Evolutionary conservation across 2,113 vertebrate species (phyloP).

Genomic region (Delphinus delphis): DNA sequence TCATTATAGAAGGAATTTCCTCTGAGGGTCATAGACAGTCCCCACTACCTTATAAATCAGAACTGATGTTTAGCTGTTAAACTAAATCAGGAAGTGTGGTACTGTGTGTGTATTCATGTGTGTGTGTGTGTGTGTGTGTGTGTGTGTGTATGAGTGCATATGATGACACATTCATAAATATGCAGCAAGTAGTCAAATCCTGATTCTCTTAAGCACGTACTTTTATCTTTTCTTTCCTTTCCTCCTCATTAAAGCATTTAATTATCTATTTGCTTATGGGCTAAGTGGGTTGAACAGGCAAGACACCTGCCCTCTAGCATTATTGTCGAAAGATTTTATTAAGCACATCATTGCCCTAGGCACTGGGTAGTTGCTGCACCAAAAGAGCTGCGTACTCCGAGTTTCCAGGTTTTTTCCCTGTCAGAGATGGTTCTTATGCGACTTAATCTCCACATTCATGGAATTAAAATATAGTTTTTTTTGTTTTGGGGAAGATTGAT

Average conservation of each 20-base stretch:
- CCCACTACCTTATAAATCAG: neutral
- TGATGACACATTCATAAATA: neutral
- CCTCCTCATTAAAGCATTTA: neutral
- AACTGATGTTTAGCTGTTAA: neutral
- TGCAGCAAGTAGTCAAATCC: neutral
- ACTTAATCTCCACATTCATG: neutral
- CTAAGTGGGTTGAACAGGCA: neutral
- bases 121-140: neutral
- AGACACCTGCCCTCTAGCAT: neutral
- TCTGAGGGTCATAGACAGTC: neutral
- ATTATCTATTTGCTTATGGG: neutral
- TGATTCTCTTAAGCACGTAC: neutral
- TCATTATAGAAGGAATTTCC: constrained; percentile 27
- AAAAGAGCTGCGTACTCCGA: neutral
- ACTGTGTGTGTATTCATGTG: neutral
- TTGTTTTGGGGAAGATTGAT: neutral
- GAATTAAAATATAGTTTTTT: neutral
- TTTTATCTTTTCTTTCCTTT: neutral
- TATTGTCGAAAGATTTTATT: constrained; percentile 1
- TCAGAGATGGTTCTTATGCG: neutral
- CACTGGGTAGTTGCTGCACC: too few relatives aligned
- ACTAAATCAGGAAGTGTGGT: neutral
- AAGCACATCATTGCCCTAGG: neutral
- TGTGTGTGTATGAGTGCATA: neutral
- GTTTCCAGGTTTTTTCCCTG: neutral